Evolutionary conservation across 2,888 invertebrate species (phyloP).

Genomic region (Lepidochitona cinerea): DNA sequence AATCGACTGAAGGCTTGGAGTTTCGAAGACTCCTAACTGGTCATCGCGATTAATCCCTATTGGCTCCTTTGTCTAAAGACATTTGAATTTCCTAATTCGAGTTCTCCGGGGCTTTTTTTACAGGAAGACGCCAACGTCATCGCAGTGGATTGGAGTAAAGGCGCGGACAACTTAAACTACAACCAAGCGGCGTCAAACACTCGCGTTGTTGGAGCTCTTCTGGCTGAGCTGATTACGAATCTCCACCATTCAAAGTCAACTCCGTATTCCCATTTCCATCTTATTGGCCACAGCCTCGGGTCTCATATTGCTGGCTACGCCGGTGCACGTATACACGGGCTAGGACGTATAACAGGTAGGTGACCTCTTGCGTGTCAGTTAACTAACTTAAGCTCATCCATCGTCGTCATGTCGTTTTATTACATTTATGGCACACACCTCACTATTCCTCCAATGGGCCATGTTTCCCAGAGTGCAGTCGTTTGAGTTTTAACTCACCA

Average conservation of each 20-base stretch:
- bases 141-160: conserved; percentile 51
- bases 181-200: conserved; percentile 67
- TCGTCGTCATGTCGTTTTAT: no score
- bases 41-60: no score
- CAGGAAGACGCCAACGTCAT: conserved; percentile 52
- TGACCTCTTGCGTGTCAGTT: no score
- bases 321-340: conserved; percentile 75
- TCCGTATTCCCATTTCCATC: conserved; percentile 76
- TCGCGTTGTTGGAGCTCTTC: conserved; percentile 65
- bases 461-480: no score
- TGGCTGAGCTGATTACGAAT: conserved; percentile 52
- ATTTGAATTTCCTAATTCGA: no score
- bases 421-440: no score
- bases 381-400: no score
- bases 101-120: conserved; percentile 4
- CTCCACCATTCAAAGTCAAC: conserved; percentile 32
- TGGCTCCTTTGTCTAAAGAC: no score
- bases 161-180: conserved; percentile 52
- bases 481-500: no score
- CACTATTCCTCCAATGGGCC: no score
- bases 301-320: conserved; percentile 91
- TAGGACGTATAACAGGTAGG: conserved; percentile 68
- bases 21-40: no score
- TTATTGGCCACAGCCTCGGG: conserved; percentile 90
- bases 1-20: no score